Evolutionary conservation across 2,888 invertebrate genomes (phyloP), one percentile per base, ranked within the genome.

Genomic region (Polydrusus tereticollis): DNA sequence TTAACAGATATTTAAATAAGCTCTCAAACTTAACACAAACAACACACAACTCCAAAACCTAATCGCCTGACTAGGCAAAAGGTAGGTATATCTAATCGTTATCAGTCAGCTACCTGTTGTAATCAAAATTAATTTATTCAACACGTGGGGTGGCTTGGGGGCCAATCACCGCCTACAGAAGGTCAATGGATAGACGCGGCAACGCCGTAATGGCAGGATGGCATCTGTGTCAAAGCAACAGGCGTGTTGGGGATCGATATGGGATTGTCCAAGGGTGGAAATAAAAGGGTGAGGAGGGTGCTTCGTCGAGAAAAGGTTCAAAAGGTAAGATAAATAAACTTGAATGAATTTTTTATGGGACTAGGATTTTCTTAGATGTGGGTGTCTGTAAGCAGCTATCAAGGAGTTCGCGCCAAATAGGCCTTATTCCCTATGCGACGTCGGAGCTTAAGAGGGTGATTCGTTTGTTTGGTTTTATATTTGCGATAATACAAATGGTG

Each of bases 61-160:
- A 47, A 47, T 47, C 21, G 21, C 21, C 12, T 47, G 12, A 47
- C 47, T 21, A 47, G 21, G 18, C 16, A 57, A 43, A 23, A 55
- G 20, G 20, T 41, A 7, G 50, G 43, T 57, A 14, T 57, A 66
- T 41, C 41, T 41, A 41, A 41, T 14, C 65, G 41, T 57, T 59
- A 67, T 47, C 55, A 36, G 36, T 47, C 14, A 29, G n/a, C 36
- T 20, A 52, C 36, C 64, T 50, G 38, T 52, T 38, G 52, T 63
- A 69, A 69, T 52, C 50, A 45, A 70, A 59, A 70, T 59, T 70
- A 58, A 70, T 70, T 70, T 65, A 70, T 65, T 65, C 65, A 70
- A 70, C 70, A 70, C 70, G 70, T 70, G 70, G 65, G 64, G 69
- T 23, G 33, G 52, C 26, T 33, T 26, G 26, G 20, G 66, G 57